Evolutionary conservation across 2,113 vertebrate genomes (phyloP).

Genomic region (Gorsachius goisagi): DNA sequence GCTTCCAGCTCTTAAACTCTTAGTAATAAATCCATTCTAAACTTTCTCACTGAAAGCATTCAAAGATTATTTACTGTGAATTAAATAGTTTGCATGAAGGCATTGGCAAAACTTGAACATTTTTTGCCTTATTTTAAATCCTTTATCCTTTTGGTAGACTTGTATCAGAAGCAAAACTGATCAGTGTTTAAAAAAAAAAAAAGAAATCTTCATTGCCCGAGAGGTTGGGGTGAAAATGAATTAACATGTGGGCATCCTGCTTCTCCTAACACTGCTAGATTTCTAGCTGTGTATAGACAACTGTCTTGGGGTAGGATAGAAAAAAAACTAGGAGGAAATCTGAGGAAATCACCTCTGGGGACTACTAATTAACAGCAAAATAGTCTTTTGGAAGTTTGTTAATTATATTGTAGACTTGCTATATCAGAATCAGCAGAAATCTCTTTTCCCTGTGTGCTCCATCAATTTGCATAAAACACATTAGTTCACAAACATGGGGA

Average conservation of each 20-base stretch:
- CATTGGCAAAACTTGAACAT: neutral
- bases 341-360: neutral
- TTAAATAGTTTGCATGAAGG: neutral
- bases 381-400: neutral
- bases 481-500: neutral
- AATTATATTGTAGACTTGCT: neutral
- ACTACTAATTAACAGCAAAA: neutral
- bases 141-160: neutral
- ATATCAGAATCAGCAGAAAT: neutral
- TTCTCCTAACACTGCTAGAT: neutral
- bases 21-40: neutral
- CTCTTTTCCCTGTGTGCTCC: neutral
- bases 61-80: neutral
- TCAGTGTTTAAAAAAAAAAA: rapidly evolving
- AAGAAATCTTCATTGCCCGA: neutral
- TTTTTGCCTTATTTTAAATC: neutral
- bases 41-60: neutral
- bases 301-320: neutral
- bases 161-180: neutral
- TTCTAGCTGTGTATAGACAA: neutral
- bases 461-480: neutral
- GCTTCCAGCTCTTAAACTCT: neutral
- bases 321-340: neutral
- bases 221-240: neutral
- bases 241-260: rapidly evolving